Conservation (phyloP, 2,797 vertebrate species). For the Meda fulgida region DNA sequence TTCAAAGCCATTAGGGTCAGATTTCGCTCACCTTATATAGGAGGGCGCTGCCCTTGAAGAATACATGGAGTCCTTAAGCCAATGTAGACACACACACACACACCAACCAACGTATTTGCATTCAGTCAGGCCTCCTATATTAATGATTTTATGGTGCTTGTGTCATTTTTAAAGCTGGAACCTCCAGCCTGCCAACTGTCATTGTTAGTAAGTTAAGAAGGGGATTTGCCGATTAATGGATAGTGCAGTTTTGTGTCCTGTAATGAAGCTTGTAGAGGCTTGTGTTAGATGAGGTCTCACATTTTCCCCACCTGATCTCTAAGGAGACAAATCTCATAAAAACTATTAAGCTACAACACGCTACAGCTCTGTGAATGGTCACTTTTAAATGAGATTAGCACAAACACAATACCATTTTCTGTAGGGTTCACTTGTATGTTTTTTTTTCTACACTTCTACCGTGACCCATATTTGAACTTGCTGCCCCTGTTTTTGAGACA, state of each 20-base stretch:
- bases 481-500: conserved; percentile 15
- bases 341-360: background rate
- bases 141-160: background rate
- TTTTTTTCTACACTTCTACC: background rate
- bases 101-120: background rate
- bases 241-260: background rate
- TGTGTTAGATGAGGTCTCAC: conserved; percentile 2
- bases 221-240: background rate
- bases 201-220: background rate
- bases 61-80: conserved; percentile 59
- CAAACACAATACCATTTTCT: conserved; percentile 4
- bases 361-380: background rate
- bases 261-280: conserved; percentile 3
- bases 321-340: conserved; percentile 6
- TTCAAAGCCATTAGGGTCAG: conserved; percentile 62
- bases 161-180: background rate
- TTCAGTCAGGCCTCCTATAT: background rate
- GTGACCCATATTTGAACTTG: conserved; percentile 28
- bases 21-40: conserved; percentile 64
- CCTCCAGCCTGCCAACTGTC: background rate
- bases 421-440: background rate
- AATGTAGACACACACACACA: conserved; percentile 40
- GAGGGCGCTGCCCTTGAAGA: conserved; percentile 60
- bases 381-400: conserved; percentile 39
- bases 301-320: background rate